Conservation (phyloP, 2,888 invertebrate species). For the Acrobasis suavella region DNA sequence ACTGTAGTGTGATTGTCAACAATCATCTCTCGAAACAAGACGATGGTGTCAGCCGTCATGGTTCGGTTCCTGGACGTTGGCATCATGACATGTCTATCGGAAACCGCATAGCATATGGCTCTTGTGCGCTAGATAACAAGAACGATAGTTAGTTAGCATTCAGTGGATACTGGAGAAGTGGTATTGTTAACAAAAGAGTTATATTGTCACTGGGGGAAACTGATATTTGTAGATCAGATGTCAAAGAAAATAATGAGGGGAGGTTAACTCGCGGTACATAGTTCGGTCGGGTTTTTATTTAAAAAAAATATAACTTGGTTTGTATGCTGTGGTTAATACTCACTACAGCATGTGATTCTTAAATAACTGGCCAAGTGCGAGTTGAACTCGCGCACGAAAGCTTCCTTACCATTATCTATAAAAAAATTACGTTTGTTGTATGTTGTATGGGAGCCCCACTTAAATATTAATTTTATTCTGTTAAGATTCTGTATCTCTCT, state of each 20-base stretch:
- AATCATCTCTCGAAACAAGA: constrained; percentile 25
- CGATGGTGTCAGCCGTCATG: constrained; percentile 54
- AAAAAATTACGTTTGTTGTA: no score
- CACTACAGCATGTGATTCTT: no score
- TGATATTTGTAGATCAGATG: not conserved
- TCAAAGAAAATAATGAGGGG: not conserved
- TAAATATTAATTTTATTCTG: no score
- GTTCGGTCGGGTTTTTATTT: no score
- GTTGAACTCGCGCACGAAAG: no score
- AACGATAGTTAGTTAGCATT: constrained; percentile 2
- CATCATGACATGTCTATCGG: constrained; percentile 58
- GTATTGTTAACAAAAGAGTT: constrained; percentile 11
- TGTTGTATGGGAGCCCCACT: no score
- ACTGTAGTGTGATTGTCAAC: constrained; percentile 21
- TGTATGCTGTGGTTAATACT: no score
- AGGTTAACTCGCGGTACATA: no score
- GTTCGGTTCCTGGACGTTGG: constrained; percentile 61
- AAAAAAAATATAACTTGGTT: no score
- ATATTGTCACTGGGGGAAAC: not conserved
- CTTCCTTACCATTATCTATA: no score
- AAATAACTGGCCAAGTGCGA: no score
- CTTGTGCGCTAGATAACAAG: constrained; percentile 1
- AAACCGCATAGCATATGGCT: constrained; percentile 57
- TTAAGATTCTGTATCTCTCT: no score
- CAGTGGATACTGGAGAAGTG: not conserved